Conservation (phyloP, 1,140 invertebrate genomes). For the Solenopsis invicta region DNA sequence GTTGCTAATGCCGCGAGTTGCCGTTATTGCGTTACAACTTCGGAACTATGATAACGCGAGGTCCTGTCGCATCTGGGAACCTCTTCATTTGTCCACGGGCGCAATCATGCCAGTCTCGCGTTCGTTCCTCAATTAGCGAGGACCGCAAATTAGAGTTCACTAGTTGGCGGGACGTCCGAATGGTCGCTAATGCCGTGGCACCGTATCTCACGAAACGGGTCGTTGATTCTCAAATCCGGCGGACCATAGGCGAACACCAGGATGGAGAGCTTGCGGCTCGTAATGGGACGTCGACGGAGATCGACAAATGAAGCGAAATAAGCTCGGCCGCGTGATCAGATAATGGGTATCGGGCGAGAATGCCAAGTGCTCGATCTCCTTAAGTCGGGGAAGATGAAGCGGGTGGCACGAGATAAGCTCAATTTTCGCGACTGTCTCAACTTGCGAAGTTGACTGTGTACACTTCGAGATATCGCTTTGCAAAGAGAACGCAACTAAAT, state of each 20-base stretch:
- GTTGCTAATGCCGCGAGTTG: background rate
- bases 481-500: background rate
- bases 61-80: slow-evolving; percentile 41
- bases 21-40: slow-evolving; percentile 29
- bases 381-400: slow-evolving; percentile 15
- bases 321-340: slow-evolving; percentile 45
- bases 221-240: slow-evolving; percentile 63
- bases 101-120: slow-evolving; percentile 46
- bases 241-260: slow-evolving; percentile 32
- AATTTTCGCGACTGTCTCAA: slow-evolving; percentile 28
- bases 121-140: slow-evolving; percentile 70
- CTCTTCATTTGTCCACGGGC: slow-evolving; percentile 49
- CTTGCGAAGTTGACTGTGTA: background rate
- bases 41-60: slow-evolving; percentile 9
- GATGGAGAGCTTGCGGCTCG: slow-evolving; percentile 45
- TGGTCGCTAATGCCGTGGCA: slow-evolving; percentile 48
- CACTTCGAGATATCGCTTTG: background rate
- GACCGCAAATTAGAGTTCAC: slow-evolving; percentile 68
- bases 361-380: slow-evolving; percentile 26
- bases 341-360: slow-evolving; percentile 48
- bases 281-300: slow-evolving; percentile 71
- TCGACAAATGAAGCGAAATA: slow-evolving; percentile 67
- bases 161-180: slow-evolving; percentile 58
- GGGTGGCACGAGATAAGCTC: slow-evolving; percentile 4
- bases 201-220: slow-evolving; percentile 64